Evolutionary conservation across 2,888 invertebrate genomes (phyloP), one percentile per base, ranked within the genome.

Genomic region (Diadegma fenestrale): DNA sequence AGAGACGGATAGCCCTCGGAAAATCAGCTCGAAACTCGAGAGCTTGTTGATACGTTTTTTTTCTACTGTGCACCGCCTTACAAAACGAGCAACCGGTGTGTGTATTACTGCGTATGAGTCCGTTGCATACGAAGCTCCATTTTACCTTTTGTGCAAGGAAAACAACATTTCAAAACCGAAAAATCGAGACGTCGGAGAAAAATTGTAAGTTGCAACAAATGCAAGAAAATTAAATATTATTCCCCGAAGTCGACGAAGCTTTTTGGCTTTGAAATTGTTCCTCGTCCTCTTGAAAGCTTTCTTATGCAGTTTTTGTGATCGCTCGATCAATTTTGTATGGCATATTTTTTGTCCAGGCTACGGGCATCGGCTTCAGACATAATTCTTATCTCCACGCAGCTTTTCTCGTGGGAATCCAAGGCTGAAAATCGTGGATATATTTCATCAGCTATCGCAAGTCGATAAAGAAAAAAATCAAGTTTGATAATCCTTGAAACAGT

Each of bases 21-120:
- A 85, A 85, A 85, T 81, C 81, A 78, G 78, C 78, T 78, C 64
- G 84, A 78, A 85, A 85, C 81, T 75, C 78, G 84, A 85, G 84
- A 78, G 72, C 68, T 17, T 51, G 51, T 48, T 61, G 73, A 51
- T 41, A 33, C 33, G 22, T 48, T 84, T 80, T 80, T 80, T n/a
- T 80, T 66, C 37, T 51, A 17, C 68, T 76, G 17, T 22, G 1
- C 19, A 19, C 14, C 43, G 19, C 54, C 43, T 41, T 66, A 48
- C 48, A n/a, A 37, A 64, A 64, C 48, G 41, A 22, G 6, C 37
- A 33, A 30, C n/a, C 8, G n/a, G 51, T 66, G 37, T 64, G 19
- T 72, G 30, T 33, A 19, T 22, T 19, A 33, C 66, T 26, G 33
- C 37, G 10, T 30, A 41, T 45, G 41, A 12, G 66, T 37, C 37